Evolutionary conservation across 1,140 invertebrate genomes (phyloP).

Genomic region (Heterodera schachtii): DNA sequence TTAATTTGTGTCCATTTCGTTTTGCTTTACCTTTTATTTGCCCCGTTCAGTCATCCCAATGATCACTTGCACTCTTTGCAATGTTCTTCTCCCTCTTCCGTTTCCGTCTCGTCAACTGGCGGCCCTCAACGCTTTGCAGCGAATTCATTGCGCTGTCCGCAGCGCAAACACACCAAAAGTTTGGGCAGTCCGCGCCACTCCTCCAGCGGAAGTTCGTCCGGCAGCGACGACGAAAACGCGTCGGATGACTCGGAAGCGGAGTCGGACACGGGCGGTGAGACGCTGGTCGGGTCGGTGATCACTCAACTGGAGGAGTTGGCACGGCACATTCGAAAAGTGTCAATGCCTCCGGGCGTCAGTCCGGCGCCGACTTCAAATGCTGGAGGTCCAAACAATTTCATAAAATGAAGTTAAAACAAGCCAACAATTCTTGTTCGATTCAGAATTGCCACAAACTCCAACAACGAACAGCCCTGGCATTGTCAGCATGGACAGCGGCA

Average conservation of each 20-base stretch:
- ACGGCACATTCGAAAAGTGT: slow-evolving; percentile 44
- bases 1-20: neutral
- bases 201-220: slow-evolving; percentile 8
- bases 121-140: neutral
- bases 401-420: slow-evolving; percentile 3
- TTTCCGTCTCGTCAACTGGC: neutral
- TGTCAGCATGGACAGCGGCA: slow-evolving; percentile 15
- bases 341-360: slow-evolving; percentile 36
- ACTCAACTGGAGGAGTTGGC: slow-evolving; percentile 42
- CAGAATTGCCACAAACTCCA: neutral
- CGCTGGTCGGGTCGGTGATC: slow-evolving; percentile 44
- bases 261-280: slow-evolving; percentile 33
- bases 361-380: slow-evolving; percentile 24
- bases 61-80: neutral
- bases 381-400: neutral
- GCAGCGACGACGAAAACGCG: slow-evolving; percentile 17
- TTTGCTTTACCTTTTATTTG: neutral
- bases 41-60: neutral
- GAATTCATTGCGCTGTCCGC: neutral
- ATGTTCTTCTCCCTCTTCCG: neutral
- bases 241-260: slow-evolving; percentile 21
- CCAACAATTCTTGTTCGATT: neutral
- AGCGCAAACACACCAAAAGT: slow-evolving; percentile 23
- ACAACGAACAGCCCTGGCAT: slow-evolving; percentile 8
- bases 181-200: slow-evolving; percentile 17